Base-by-base conservation (phyloP, 1,140 invertebrate species). In the Polypedilum vanderplanki region DNA sequence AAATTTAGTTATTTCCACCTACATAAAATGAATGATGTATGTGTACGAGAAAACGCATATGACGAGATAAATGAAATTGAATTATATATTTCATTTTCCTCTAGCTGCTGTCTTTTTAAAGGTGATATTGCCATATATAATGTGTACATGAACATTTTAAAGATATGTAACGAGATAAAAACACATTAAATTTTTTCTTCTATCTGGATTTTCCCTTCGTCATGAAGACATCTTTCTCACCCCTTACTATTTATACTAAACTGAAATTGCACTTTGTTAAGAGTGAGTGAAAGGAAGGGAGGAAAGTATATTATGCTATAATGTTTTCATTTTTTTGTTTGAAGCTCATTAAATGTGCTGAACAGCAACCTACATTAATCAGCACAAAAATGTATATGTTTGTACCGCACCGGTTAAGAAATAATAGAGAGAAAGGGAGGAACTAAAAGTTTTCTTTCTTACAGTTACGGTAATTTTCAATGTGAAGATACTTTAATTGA, bases 321-420 rank as follows among this genome's bases (percentile, higher is more conserved):
- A 57, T 57, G 46, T 57, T n/a, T 57, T 33, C 24, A 57, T 57
- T 57, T 57, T 15, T 57, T n/a, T 57, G n/a, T 57, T 57, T 57
- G 46, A n/a, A 57, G 46, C 46, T 57, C 46, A 57, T 57, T 57
- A 57, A 57, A 57, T 57, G 46, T 57, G 46, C 46, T 57, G 46
- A 57, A n/a, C 46, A 57, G 12, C 46, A 57, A 57, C 46, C 46
- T 57, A n/a, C 46, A 57, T 57, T 57, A 57, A 15, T 57, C 46
- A 57, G 46, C 46, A 57, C 3, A 33, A 57, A 57, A 57, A 57
- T 57, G n/a, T 12, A 57, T 57, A 57, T 57, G 46, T 57, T 57
- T 57, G 7, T n/a, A 57, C 46, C 46, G 15, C 24, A 33, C 24
- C 24, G 24, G 24, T 33, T 33, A 33, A 33, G 24, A 33, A 33